phyloP scores from a whole-genome alignment of 1,140 invertebrate genomes.

The Stratiolaelaps scimitus region DNA sequence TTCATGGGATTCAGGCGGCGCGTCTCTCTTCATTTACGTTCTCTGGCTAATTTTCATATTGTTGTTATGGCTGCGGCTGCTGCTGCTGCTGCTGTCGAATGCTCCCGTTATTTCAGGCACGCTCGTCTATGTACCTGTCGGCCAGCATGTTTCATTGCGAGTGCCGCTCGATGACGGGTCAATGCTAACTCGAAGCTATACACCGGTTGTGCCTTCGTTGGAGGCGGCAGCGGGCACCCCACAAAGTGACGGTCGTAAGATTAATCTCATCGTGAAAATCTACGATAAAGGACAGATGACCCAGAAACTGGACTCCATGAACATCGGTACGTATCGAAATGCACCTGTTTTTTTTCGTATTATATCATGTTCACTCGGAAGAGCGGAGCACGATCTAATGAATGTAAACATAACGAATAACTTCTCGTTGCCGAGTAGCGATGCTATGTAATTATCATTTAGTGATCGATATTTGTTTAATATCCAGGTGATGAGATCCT shows the following conservation, averaged over 20 bases:
- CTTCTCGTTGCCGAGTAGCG: too few relatives aligned
- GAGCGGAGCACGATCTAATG: too few relatives aligned
- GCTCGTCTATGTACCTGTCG: background rate
- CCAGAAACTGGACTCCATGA: constrained; percentile 6
- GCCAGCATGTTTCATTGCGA: constrained; percentile 8
- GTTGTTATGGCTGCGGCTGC: too few relatives aligned
- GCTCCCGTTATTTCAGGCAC: background rate
- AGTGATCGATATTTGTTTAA: background rate
- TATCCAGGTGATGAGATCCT: constrained; percentile 3
- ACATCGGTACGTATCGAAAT: background rate
- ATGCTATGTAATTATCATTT: too few relatives aligned
- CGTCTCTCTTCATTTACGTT: too few relatives aligned
- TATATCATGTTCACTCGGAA: too few relatives aligned
- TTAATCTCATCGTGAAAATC: background rate
- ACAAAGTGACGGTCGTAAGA: background rate
- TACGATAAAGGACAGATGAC: constrained; percentile 25
- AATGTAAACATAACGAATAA: too few relatives aligned
- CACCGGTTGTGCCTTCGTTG: constrained; percentile 1
- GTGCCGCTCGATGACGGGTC: background rate
- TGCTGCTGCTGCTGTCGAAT: too few relatives aligned
- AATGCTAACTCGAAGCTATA: background rate
- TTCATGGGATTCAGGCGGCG: too few relatives aligned
- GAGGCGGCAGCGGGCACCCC: background rate
- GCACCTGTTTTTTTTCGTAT: too few relatives aligned
- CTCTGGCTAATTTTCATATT: too few relatives aligned